Percentiles rank a stretch among this genome's conserved stretches.
Conservation (phyloP, 2,113 vertebrate genomes). For the Protobothrops flavoviridis region DNA sequence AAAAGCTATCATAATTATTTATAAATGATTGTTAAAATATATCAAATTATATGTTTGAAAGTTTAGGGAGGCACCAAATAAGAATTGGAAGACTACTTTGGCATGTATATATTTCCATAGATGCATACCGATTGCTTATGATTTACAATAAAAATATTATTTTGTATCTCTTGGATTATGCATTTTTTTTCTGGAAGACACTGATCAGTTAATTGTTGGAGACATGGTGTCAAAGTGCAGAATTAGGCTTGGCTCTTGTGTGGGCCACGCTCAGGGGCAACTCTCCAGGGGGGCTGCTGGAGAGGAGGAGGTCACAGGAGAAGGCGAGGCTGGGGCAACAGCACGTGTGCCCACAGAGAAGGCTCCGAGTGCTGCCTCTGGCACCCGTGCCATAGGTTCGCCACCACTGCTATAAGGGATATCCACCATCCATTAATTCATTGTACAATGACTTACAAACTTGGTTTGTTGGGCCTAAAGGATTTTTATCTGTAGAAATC, state of each 20-base stretch:
- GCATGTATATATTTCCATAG: background rate
- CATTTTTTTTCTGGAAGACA: background rate
- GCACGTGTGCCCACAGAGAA: too few species aligned
- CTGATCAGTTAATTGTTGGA: background rate
- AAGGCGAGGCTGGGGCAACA: too few species aligned
- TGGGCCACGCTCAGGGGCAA: too few species aligned
- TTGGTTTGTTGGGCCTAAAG: background rate
- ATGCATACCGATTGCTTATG: background rate
- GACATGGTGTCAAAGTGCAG: background rate
- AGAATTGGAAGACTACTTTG: background rate
- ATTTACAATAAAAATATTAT: background rate
- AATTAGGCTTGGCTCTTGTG: background rate
- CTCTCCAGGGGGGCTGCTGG: too few species aligned
- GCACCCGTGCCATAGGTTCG: too few species aligned
- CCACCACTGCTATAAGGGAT: background rate
- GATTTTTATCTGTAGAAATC: background rate
- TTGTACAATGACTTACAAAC: background rate
- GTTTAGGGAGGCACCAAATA: background rate
- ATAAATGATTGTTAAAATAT: background rate
- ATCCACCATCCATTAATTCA: background rate
- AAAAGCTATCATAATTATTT: background rate
- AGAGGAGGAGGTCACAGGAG: too few species aligned
- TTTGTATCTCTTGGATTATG: background rate
- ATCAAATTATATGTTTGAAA: background rate
- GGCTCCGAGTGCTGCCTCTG: too few species aligned